A percentile compares a stretch with the other conserved stretches of the same genome.
These are phyloP conservation scores for Himalopsyche anomala DNA, from an alignment of 2,888 invertebrate species.

Conservation along the genomic window DNA sequence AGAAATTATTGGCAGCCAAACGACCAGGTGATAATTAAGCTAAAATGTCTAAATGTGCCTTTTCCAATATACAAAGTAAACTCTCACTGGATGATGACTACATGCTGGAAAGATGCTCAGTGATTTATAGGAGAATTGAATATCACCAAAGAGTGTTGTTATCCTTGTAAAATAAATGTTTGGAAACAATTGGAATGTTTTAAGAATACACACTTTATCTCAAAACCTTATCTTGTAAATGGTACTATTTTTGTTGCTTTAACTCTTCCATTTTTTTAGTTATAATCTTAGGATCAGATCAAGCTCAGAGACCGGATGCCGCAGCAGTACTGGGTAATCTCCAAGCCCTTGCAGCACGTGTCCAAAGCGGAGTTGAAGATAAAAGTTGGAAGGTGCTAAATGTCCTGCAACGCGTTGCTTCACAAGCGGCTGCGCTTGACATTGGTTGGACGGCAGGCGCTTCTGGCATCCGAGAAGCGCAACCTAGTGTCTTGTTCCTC, in stretches of 20 bases:
- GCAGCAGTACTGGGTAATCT: conserved; percentile 85
- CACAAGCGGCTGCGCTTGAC: conserved; percentile 96
- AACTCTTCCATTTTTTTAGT: conserved; percentile 69
- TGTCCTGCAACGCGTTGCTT: conserved; percentile 94
- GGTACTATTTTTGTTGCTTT: neutral
- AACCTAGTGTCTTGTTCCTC: conserved; percentile 90
- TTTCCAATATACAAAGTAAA: neutral
- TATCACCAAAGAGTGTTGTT: no score
- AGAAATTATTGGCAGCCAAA: conserved; percentile 85
- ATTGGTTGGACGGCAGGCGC: conserved; percentile 92
- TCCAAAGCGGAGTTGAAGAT: conserved; percentile 77
- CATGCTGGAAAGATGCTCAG: no score
- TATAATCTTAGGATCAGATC: conserved; percentile 93
- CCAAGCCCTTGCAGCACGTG: conserved; percentile 82
- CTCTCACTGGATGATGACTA: no score
- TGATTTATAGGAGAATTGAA: no score
- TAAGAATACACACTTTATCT: no score
- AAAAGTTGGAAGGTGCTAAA: conserved; percentile 86
- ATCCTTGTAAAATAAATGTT: no score
- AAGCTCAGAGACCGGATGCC: conserved; percentile 87
- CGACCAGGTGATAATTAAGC: conserved; percentile 77
- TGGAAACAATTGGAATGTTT: no score
- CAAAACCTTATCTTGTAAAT: no score
- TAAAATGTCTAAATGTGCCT: neutral
- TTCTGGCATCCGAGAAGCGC: conserved; percentile 77